Conservation (phyloP, 2,888 invertebrate genomes). For the Rhimphoctona megacephalus region DNA sequence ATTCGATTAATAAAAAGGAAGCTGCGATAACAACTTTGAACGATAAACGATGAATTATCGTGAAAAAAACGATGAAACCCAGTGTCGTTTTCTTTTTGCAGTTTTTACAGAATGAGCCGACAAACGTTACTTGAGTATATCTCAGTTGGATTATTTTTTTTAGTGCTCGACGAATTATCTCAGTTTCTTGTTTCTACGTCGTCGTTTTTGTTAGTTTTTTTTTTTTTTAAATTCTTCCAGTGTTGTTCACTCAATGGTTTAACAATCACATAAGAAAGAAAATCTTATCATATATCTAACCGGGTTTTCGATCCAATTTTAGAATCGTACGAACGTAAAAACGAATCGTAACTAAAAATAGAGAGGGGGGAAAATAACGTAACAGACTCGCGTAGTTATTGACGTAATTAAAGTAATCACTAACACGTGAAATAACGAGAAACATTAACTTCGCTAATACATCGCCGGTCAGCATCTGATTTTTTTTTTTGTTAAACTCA, state of each 20-base stretch:
- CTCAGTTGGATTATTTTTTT: not conserved
- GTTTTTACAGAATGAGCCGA: not conserved
- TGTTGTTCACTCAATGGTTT: not conserved
- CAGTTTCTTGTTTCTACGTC: not conserved
- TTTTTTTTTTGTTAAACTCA: conserved; percentile 15
- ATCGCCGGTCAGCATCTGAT: conserved; percentile 61
- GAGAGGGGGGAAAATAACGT: conserved; percentile 70
- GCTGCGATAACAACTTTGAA: not conserved
- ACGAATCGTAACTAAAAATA: conserved; percentile 34
- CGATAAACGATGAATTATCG: not conserved
- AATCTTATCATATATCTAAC: not conserved
- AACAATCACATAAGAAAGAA: not conserved
- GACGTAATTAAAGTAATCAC: conserved; percentile 73
- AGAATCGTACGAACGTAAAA: not conserved
- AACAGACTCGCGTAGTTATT: conserved; percentile 75
- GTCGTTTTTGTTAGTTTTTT: not conserved
- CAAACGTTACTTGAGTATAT: not conserved
- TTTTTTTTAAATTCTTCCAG: conserved; percentile 16
- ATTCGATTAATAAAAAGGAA: not conserved
- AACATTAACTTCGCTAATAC: conserved; percentile 77
- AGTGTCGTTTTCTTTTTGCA: not conserved
- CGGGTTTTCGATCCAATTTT: not conserved
- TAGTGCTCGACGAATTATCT: not conserved
- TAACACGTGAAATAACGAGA: conserved; percentile 79
- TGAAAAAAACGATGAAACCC: not conserved